Base-by-base conservation (phyloP, 2,797 vertebrate genomes). In the Poecilia wingei region DNA sequence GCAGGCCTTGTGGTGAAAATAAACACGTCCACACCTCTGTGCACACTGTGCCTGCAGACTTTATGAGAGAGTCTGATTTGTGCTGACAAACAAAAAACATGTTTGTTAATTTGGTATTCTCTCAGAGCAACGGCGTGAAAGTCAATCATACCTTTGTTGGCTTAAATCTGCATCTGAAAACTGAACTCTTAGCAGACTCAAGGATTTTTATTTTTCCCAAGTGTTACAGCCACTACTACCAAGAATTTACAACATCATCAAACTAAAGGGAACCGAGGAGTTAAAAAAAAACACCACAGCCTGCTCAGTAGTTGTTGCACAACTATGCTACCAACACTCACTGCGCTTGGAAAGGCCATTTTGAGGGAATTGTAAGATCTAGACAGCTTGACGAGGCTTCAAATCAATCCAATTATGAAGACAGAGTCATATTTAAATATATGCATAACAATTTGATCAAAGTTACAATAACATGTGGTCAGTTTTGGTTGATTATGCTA, bases 11-110 rank as follows among this genome's bases (percentile, higher is more conserved):
- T 68, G 64, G 36, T 41, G 20, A 39, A 68, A 68, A 39, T 66
- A 66, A 66, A 39, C 18, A 66, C 3, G 18, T 66, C 61, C 64
- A 68, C 64, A 68, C 9, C 36, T 41, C 64, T 68, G 64, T 25
- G 20, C 64, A 25, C 64, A 68, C 61, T 66, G 64, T 66, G 64
- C 25, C 64, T 41, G 64, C 64, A 68, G 31, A 64, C 39, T 68
- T 68, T 22, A 66, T 68, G 18, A 41, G 18, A 39, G 14, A 12
- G 36, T 68, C 64, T 68, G 31, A 64, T 33, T 33, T 36, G 28
- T 64, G 31, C 61, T 36, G 61, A 36, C 61, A 36, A 64, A 36
- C 61, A 36, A 36, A 64, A 61, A 36, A 20, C 33, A 36, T 57
- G 55, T 57, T 36, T 64, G 31, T 64, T 64, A 20, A 36, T 64